Evolutionary conservation across 2,888 invertebrate genomes (phyloP).

Genomic region (Euzophera pinguis): DNA sequence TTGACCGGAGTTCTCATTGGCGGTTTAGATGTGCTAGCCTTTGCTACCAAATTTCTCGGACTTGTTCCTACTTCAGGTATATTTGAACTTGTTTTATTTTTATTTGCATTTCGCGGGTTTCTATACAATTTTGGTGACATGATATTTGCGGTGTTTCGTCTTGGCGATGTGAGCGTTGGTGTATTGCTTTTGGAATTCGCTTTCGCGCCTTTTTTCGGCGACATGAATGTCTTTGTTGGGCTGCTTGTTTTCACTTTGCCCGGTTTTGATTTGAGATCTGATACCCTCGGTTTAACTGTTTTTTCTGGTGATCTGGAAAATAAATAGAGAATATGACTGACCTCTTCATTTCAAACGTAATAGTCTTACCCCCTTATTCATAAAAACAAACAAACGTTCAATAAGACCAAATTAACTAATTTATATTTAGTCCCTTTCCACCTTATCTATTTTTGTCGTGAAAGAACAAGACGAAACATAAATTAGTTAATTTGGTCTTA

Average conservation of each 20-base stretch:
- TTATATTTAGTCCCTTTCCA: too few relatives aligned
- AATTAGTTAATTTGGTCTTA: too few relatives aligned
- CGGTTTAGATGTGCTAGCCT: neutral
- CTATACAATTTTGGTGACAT: neutral
- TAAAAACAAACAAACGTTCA: too few relatives aligned
- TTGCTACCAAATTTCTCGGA: neutral
- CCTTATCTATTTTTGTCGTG: too few relatives aligned
- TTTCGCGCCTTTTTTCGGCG: neutral
- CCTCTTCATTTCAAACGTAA: too few relatives aligned
- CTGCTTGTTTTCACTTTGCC: conserved; percentile 8
- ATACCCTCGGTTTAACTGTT: neutral
- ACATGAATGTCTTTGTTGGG: neutral
- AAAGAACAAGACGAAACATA: too few relatives aligned
- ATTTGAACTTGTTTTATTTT: too few relatives aligned
- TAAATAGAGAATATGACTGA: neutral
- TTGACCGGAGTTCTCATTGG: neutral
- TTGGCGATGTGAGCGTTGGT: neutral
- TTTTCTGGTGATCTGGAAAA: neutral
- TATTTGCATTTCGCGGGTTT: neutral
- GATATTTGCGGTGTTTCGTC: neutral
- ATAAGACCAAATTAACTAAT: too few relatives aligned
- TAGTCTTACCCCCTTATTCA: too few relatives aligned
- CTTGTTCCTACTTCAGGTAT: too few relatives aligned
- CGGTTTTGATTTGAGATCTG: conserved; percentile 13
- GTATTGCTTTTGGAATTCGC: neutral